Conservation (phyloP, 2,797 vertebrate species). For the Onychomys arenicola region DNA sequence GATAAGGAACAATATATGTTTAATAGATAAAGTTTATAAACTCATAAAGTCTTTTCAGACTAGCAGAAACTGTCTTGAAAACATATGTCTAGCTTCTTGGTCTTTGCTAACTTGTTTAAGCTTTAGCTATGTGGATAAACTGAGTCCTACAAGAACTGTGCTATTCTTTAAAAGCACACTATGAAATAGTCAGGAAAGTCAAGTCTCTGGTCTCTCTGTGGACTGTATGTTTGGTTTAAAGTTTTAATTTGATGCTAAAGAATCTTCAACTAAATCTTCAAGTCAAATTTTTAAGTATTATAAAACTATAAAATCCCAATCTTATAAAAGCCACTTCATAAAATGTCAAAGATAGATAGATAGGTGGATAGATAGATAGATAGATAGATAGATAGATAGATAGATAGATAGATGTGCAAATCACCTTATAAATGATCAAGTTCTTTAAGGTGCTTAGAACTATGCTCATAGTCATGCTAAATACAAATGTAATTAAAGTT, state of each 20-base stretch:
- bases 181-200: not conserved
- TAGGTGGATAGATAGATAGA: too few species aligned
- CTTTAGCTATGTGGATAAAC: not conserved
- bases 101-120: not conserved
- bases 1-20: not conserved
- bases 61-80: not conserved
- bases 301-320: not conserved
- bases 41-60: not conserved
- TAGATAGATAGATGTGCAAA: not conserved
- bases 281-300: not conserved
- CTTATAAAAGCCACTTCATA: not conserved
- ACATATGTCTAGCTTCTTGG: not conserved
- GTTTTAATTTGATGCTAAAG: too few species aligned
- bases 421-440: not conserved
- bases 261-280: not conserved
- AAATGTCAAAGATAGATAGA: not conserved
- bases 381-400: too few species aligned
- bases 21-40: not conserved
- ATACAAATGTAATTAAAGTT: not conserved
- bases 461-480: not conserved
- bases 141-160: not conserved
- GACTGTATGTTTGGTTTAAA: too few species aligned
- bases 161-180: not conserved
- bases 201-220: not conserved
- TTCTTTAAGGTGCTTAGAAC: not conserved